Base-by-base conservation (phyloP, 2,797 vertebrate species). In the Crossoptilon crossoptilon region DNA sequence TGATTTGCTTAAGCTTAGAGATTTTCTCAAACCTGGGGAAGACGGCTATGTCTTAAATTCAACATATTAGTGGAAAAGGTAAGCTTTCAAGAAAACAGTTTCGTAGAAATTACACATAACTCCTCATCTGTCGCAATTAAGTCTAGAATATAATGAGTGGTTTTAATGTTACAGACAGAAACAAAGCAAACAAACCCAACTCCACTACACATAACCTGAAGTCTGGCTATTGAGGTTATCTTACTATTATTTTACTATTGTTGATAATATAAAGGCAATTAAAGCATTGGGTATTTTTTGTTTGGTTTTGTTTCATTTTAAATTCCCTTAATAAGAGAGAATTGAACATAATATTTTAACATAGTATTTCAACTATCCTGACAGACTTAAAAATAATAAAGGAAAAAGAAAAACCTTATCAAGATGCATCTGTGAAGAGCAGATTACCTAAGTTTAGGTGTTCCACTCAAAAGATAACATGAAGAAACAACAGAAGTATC, bases 401-500 rank as follows among this genome's bases (percentile, higher is more conserved):
- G 10, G 2, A 27, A 14, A 53, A 29, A 39, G 14, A 35, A 71
- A n/a, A 56, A 37, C 11, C 26, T 35, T 31, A 78, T 7, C 33
- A 49, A 84, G 70, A 64, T 1, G 0, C 3, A 23, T 0, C 1
- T 62, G 10, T 66, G 10, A 29, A 71, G 14, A 81, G 16, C 46
- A 67, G 27, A 83, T 37, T 14, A 91, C 8, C 35, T 79, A 63
- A 68, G 77, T 41, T 43, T 56, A 74, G 9, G 39, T 51, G 26
- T 62, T 90, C 11, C 27, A 83, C 16, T 4, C 27, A 71, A 71
- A 80, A 90, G 19, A 55, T 68, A 78, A 64, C 7, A 39, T 2
- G 3, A 67, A 81, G 15, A 84, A 22, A 74, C 14, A 51, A 82
- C 3, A 48, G 17, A 88, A 75, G 9, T n/a, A 77, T 6, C 22